Evolutionary conservation across 2,113 vertebrate genomes (phyloP), one percentile per base, ranked within the genome.

Genomic region (Dicrurus megarhynchus): DNA sequence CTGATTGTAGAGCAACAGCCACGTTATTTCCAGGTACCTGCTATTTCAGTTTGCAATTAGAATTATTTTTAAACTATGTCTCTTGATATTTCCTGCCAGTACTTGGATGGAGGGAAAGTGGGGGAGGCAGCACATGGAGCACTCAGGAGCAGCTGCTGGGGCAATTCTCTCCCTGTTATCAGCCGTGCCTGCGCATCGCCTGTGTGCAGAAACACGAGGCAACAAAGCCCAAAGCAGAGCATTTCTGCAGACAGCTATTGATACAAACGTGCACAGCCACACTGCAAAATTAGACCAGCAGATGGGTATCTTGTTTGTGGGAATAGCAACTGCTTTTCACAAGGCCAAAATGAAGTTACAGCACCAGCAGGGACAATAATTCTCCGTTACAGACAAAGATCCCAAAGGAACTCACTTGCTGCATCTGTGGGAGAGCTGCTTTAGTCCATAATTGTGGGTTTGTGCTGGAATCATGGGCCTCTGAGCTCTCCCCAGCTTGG

Each of bases 201-300:
- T 39, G 50, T 5, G n/a, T 52, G 57, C 53, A 75, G 74, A 32
- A 68, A 87, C 74, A 65, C 2, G 28, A 82, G 46, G 63, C 59
- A 79, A 55, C 69, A 67, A 76, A 73, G 82, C 50, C 78, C 84
- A 55, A 56, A 91, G 0, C 89, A 84, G 71, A 94, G 84, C 78
- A 32, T 53, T 95, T 94, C 85, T 85, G 39, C 65, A 94, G 90
- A 79, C 87, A 95, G 85, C 44, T 67, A 56, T 80, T 79, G 90
- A 68, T 59, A 91, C 5, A 94, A 82, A 91, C 4, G 5, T 68
- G 37, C 57, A 35, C 90, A 93, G 26, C 46, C 64, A 89, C 22
- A 5, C 63, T 80, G 68, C 73, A 61, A 84, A 92, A 96, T 93
- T 14, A 96, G 52, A 80, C 82, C 88, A 78, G 83, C 83, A 87